Evolutionary conservation across 2,888 invertebrate genomes (phyloP).

Genomic region (Cheilosia urbana): DNA sequence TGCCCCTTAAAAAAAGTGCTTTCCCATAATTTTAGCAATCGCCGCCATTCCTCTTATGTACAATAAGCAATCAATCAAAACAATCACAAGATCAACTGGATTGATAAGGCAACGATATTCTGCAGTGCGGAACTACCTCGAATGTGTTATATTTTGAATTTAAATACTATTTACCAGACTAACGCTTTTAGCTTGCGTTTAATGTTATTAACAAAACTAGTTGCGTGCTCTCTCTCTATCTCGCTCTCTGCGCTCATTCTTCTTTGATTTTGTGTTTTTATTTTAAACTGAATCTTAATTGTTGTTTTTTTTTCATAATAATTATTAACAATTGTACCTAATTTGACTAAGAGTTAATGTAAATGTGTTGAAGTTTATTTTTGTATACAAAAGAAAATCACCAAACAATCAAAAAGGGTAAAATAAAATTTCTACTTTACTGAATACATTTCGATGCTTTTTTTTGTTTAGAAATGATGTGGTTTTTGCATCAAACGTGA

Average conservation of each 20-base stretch:
- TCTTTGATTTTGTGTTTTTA: background rate
- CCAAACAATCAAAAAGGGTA: slow-evolving; percentile 29
- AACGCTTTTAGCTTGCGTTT: slow-evolving; percentile 52
- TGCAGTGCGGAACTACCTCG: slow-evolving; percentile 55
- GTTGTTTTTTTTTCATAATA: slow-evolving; percentile 23
- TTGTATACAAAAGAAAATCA: slow-evolving; percentile 44
- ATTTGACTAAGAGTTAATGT: slow-evolving; percentile 40
- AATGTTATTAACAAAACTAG: slow-evolving; percentile 50
- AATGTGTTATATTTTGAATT: slow-evolving; percentile 39
- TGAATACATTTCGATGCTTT: slow-evolving; percentile 8
- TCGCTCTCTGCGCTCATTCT: background rate
- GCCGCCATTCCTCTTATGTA: slow-evolving; percentile 75
- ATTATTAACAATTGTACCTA: slow-evolving; percentile 49
- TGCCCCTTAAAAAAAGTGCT: slow-evolving; percentile 30
- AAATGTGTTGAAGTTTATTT: slow-evolving; percentile 67
- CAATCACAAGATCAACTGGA: slow-evolving; percentile 22
- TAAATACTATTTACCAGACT: slow-evolving; percentile 34
- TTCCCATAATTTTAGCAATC: slow-evolving; percentile 66
- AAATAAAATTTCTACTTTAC: slow-evolving; percentile 36
- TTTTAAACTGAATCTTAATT: slow-evolving; percentile 9
- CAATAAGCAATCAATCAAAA: slow-evolving; percentile 36
- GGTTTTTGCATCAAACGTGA: background rate
- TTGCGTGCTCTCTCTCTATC: slow-evolving; percentile 18
- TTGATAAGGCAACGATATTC: slow-evolving; percentile 37
- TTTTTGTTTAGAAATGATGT: slow-evolving; percentile 38